Base-by-base conservation (phyloP, 2,888 invertebrate species). In the Drosophila villosipedis region DNA sequence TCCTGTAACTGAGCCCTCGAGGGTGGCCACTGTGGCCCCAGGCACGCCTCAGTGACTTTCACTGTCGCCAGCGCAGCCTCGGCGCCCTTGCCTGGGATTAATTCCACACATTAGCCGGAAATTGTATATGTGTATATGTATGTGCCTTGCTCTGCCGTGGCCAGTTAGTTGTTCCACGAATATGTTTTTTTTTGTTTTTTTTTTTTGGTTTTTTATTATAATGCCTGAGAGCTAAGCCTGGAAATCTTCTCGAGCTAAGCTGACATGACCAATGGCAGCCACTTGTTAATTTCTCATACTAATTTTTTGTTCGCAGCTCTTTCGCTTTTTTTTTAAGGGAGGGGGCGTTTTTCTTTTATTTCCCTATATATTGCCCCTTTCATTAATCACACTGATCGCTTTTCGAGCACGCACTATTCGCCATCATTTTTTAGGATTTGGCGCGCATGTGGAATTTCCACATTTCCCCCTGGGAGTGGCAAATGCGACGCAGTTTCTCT, bases 301-400 rank as follows among this genome's bases (percentile, higher is more conserved):
- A 76, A 81, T 84, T 86, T 86, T 19, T 14, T 41, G 63, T 50
- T 69, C 63, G 62, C 79, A 79, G 73, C 77, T 76, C 84, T 47
- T 60, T 61, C 50, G 64, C 39, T 28, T 28, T 30, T 62, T 43
- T 60, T 61, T 57, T 3, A 4, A 53, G n/a, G 14, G 19, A 12
- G 31, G 65, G 43, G 61, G 67, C 55, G 31, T 67, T 58, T 41
- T 49, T 22, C n/a, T 28, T 52, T 65, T n/a, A 4, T 25, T n/a
- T 57, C 12, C 28, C 35, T 25, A 16, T 22, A 47, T 22, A 47
- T 47, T 66, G 41, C 82, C 78, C 86, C 82, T 85, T 88, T 84
- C 91, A 90, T 90, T 90, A 90, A 90, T 90, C 89, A 90, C 89
- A 76, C 83, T 80, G 91, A 90, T 90, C 89, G 91, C 89, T 91